These are phyloP conservation scores for Eupithecia insigniata DNA, from an alignment of 2,888 invertebrate species.

Conservation along the genomic window DNA sequence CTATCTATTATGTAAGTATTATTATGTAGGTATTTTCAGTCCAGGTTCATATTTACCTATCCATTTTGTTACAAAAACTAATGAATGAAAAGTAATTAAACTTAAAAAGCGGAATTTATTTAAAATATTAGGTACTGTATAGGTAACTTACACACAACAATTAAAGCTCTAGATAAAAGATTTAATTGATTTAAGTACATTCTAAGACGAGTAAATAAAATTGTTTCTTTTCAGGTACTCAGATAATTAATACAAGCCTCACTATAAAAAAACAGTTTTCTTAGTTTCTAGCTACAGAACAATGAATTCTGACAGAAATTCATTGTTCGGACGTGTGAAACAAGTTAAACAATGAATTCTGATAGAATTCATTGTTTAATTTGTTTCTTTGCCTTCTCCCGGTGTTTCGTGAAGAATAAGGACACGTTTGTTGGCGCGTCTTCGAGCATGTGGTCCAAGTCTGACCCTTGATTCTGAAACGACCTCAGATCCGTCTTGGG, in stretches of 20 bases:
- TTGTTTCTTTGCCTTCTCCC: conserved; percentile 40
- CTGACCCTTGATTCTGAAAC: conserved; percentile 51
- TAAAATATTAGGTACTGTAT: background rate
- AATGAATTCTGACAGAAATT: too few species aligned
- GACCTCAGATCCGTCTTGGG: conserved; percentile 50
- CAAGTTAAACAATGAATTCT: background rate
- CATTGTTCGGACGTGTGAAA: too few species aligned
- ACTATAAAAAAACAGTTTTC: background rate
- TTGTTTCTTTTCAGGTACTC: background rate
- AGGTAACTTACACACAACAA: background rate
- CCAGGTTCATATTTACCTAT: background rate
- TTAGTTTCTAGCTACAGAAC: too few species aligned
- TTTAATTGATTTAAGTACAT: background rate
- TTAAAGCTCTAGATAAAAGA: background rate
- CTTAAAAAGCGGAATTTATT: background rate
- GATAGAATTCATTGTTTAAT: conserved; percentile 14
- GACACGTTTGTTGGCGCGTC: conserved; percentile 62
- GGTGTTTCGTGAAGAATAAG: conserved; percentile 52
- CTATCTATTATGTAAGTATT: too few species aligned
- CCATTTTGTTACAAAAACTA: background rate
- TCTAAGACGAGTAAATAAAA: background rate
- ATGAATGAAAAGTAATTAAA: background rate
- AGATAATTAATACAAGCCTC: background rate
- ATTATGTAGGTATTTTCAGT: background rate
- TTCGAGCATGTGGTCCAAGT: conserved; percentile 63